Evolutionary conservation across 2,797 vertebrate species (phyloP).

Genomic region (Muscicapa striata): DNA sequence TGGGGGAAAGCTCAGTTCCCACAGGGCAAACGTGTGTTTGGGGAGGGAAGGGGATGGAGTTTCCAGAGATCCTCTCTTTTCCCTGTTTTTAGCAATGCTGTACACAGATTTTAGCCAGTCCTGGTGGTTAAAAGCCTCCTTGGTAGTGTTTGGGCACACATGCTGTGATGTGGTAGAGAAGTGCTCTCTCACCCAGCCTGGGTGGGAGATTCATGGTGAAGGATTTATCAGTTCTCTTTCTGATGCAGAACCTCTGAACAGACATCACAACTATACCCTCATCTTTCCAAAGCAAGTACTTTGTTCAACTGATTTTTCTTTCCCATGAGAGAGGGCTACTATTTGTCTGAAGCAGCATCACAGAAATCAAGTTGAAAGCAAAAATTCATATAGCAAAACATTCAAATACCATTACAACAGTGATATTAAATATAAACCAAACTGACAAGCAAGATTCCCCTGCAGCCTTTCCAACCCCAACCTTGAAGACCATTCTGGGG

Average conservation of each 20-base stretch:
- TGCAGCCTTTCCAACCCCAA: not conserved
- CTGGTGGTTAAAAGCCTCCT: not conserved
- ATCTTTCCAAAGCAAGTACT: not conserved
- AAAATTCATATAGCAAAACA: not conserved
- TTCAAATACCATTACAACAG: not conserved
- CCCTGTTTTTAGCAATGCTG: not conserved
- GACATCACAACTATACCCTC: not conserved
- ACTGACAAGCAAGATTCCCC: not conserved
- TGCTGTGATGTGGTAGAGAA: not conserved
- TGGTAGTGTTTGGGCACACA: not conserved
- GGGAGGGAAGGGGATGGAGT: not conserved
- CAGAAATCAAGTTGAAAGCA: not conserved
- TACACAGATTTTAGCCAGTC: not conserved
- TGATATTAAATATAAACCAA: not conserved
- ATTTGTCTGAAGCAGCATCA: not conserved
- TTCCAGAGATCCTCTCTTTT: not conserved
- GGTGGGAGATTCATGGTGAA: not conserved
- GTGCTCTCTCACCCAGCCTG: fast-evolving
- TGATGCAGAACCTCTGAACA: not conserved
- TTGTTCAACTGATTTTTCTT: not conserved
- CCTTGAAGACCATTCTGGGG: not conserved
- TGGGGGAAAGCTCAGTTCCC: not conserved
- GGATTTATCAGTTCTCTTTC: not conserved
- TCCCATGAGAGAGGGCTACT: not conserved
- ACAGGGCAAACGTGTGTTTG: fast-evolving